These are phyloP conservation scores for Panagrolaimus sp. DNA, from an alignment of 1,140 invertebrate species.

Conservation along the genomic window DNA sequence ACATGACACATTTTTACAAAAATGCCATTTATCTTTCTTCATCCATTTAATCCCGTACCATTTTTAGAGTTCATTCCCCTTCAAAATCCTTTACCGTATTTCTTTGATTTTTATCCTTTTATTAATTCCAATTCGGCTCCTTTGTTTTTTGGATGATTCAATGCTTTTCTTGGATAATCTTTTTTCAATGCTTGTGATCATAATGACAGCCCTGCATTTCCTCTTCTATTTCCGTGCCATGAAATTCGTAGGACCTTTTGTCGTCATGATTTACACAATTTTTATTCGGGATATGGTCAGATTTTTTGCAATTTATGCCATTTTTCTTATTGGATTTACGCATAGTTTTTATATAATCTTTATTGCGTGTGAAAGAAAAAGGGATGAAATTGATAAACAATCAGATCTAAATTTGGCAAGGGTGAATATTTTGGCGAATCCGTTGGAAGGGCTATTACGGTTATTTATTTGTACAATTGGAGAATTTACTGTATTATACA, in stretches of 20 bases:
- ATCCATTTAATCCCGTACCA: not conserved
- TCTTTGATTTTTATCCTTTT: conserved; percentile 79
- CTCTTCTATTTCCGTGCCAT: conserved; percentile 92
- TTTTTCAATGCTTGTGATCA: conserved; percentile 78
- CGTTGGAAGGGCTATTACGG: conserved; percentile 85
- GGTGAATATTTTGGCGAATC: conserved; percentile 62
- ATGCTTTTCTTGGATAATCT: conserved; percentile 72
- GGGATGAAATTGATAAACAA: not conserved
- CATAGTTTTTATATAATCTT: conserved; percentile 69
- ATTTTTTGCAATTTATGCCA: conserved; percentile 89
- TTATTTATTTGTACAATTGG: conserved; percentile 97
- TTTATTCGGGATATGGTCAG: conserved; percentile 86
- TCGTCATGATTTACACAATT: conserved; percentile 98
- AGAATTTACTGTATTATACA: conserved; percentile 88
- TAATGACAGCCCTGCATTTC: conserved; percentile 91
- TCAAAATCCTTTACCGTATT: conserved; percentile 84
- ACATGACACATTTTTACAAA: no score
- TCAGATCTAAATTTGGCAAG: conserved; percentile 6
- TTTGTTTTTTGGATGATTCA: conserved; percentile 67
- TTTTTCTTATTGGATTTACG: conserved; percentile 94
- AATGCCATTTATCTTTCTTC: no score
- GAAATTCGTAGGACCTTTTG: conserved; percentile 94
- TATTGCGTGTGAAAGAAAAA: conserved; percentile 31
- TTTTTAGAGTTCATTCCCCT: conserved; percentile 75
- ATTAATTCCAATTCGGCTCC: conserved; percentile 75